Conservation (phyloP, 2,888 invertebrate genomes). For the Diabrotica balteata region DNA sequence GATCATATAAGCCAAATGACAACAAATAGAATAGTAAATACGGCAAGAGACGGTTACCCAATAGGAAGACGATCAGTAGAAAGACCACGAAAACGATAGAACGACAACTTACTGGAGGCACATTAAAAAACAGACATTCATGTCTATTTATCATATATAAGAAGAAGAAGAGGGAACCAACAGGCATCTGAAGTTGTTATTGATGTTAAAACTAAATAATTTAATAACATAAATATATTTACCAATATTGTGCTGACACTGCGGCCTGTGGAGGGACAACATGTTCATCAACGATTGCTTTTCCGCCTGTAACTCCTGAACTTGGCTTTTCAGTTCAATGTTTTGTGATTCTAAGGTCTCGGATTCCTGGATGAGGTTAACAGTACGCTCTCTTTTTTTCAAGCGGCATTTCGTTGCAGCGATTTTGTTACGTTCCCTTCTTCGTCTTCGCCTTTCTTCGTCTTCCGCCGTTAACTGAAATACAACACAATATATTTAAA, state of each 20-base stretch:
- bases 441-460: conserved; percentile 83
- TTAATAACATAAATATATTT: not conserved
- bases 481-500: conserved; percentile 8
- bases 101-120: too few species aligned
- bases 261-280: conserved; percentile 75
- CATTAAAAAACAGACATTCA: too few species aligned
- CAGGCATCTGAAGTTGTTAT: too few species aligned
- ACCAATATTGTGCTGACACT: conserved; percentile 65
- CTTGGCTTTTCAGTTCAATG: conserved; percentile 81
- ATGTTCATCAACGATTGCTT: conserved; percentile 80
- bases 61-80: too few species aligned
- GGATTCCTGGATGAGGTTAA: conserved; percentile 85
- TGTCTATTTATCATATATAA: too few species aligned
- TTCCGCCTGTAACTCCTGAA: conserved; percentile 82
- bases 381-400: conserved; percentile 90
- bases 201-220: too few species aligned
- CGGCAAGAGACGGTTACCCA: too few species aligned
- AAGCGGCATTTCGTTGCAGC: conserved; percentile 94
- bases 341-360: conserved; percentile 86
- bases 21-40: too few species aligned
- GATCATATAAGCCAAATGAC: too few species aligned
- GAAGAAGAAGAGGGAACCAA: too few species aligned
- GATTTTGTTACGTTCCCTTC: conserved; percentile 91
- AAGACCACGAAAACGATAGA: too few species aligned
- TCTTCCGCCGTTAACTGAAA: conserved; percentile 87